phyloP scores from a whole-genome alignment of 2,797 vertebrate species.

The Glossophaga mutica region DNA sequence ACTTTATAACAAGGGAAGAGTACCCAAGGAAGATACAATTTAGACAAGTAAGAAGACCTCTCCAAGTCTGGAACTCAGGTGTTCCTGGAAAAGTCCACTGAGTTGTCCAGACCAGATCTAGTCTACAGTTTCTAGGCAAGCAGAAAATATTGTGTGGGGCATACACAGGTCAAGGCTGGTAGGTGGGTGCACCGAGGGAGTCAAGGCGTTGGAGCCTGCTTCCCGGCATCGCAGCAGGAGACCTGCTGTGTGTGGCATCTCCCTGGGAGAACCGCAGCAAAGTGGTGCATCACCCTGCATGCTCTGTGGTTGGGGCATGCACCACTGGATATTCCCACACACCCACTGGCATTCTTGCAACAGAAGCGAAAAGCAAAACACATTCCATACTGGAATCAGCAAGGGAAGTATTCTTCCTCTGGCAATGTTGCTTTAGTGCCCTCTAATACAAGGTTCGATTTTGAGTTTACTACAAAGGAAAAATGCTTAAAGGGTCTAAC shows the following conservation, averaged over 20 bases:
- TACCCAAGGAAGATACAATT: neutral
- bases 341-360: neutral
- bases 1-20: neutral
- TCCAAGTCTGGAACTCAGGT: neutral
- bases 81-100: neutral
- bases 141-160: neutral
- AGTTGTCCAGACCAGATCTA: neutral
- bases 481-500: neutral
- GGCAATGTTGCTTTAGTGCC: neutral
- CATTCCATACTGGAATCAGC: neutral
- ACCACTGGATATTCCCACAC: neutral
- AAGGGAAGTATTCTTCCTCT: neutral
- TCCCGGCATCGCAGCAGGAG: neutral
- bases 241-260: rapidly evolving
- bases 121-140: neutral
- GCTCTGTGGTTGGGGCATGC: neutral
- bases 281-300: neutral
- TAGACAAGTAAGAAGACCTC: neutral
- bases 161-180: neutral
- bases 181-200: neutral
- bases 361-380: neutral
- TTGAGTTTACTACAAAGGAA: neutral
- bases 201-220: neutral
- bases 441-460: neutral
- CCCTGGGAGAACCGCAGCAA: neutral